Evolutionary conservation across 2,797 vertebrate species (phyloP), one percentile per base, ranked within the genome.

Genomic region (Psittacula derbiana): DNA sequence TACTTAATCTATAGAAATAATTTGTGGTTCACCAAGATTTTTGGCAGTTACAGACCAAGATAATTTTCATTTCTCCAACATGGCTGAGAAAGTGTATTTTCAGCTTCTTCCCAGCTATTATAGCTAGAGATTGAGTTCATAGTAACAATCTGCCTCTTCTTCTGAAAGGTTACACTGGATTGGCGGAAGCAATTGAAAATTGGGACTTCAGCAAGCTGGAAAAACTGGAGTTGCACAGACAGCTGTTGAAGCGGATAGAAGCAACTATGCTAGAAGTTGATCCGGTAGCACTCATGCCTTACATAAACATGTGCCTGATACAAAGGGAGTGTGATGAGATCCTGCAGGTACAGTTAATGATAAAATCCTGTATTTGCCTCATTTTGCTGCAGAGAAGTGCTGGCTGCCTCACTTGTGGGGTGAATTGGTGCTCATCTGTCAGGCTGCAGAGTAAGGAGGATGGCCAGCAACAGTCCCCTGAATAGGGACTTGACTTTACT

Each of bases 121-220:
- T 27, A 62, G 19, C 2, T 67, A 21, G 33, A 65, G 46, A n/a
- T 36, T 44, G 17, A 73, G 61, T 72, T 65, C 16, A 21, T 6
- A 47, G 53, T 41, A 69, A 69, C 27, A 18, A 24, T 31, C 50
- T 47, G 1, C 72, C 6, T 28, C 13, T 41, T 79, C 72, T 74
- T 91, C 80, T 74, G 72, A 46, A 83, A 98, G 98, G 96, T 81
- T 98, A 98, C 73, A 97, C 69, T n/a, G 97, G 97, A 36, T 95
- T 98, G 90, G 74, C 78, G 86, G 94, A 97, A 94, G 98, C 98
- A 82, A 96, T 98, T 47, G 93, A 96, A 94, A 97, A n/a, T 52
- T 97, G 97, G 97, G 94, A 98, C 95, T 98, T 98, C 71, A 65
- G 89, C 66, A 97, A 94, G 72, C 91, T 98, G 92, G 96, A 98